Base-by-base conservation (phyloP, 1,140 invertebrate genomes). In the Megathymus violae region DNA sequence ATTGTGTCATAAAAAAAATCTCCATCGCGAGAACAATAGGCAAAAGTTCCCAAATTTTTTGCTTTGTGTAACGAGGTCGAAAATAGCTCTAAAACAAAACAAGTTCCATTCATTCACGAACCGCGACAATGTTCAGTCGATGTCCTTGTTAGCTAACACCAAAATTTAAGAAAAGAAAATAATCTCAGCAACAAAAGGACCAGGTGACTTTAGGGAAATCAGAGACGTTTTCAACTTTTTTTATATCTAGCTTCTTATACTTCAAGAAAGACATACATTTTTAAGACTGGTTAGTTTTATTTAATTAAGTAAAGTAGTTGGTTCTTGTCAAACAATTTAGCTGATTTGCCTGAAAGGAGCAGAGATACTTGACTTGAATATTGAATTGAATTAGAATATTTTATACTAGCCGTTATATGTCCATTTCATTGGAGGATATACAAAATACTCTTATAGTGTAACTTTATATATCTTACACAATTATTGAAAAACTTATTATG, bases 21-120 rank as follows among this genome's bases (percentile, higher is more conserved):
- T 50, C 7, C 27, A 16, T 34, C 2, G 27, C 47, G 47, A 9
- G 7, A 50, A 17, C 27, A 36, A 27, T 50, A 50, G 6, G n/a
- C n/a, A 46, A 50, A 50, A 50, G 47, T 50, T 50, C 3, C 14
- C 14, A 16, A 50, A 50, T 34, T 34, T 14, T 50, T 50, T 31
- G 25, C 47, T 50, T 50, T 50, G 25, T 50, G 47, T 50, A 34
- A n/a, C 27, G 47, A 50, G 47, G 47, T 50, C 27, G 25, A 50
- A n/a, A 34, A 50, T 34, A 50, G 25, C 47, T 36, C 7, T 50
- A 50, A 50, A 50, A 50, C 27, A 50, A 50, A 50, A 50, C 25
- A 50, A 50, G 44, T 47, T 47, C 22, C 47, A 34, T 50, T 50
- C 47, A 36, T 34, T 25, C 19, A 22, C 5, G 36, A 27, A 16